These are phyloP conservation scores for Actinostola sp. DNA, from an alignment of 92 coral and sea anemone species.

Conservation along the genomic window DNA sequence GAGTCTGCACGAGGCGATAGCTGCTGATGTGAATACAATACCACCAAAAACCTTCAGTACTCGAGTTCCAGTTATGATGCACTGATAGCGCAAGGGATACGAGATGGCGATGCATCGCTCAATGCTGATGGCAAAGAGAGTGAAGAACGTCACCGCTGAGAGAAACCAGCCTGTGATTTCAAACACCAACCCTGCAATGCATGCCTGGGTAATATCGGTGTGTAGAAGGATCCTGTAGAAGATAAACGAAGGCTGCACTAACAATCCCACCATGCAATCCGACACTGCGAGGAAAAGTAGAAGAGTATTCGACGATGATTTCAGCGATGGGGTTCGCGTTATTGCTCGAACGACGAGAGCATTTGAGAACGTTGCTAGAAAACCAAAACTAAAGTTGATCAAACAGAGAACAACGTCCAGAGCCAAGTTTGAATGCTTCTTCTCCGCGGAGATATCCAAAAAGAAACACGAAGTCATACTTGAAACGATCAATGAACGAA, in stretches of 20 bases:
- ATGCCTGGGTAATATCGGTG: neutral
- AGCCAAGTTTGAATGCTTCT: neutral
- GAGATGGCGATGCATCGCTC: conserved; percentile 13
- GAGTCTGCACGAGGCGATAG: conserved; percentile 4
- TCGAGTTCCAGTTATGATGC: neutral
- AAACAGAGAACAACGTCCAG: conserved; percentile 9
- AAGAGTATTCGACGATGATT: conserved; percentile 4
- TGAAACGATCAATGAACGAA: too few species aligned
- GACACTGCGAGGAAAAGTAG: conserved; percentile 16
- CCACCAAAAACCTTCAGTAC: neutral
- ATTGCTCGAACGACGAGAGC: conserved; percentile 2
- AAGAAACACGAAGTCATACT: conserved; percentile 5
- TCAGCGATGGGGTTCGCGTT: conserved; percentile 7
- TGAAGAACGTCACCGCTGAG: conserved; percentile 14
- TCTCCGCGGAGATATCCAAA: neutral
- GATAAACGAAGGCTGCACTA: conserved; percentile 10
- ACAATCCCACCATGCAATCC: conserved; percentile 2
- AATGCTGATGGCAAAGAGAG: conserved; percentile 7
- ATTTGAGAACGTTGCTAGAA: neutral
- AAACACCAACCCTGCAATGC: conserved; percentile 7
- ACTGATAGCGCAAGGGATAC: neutral
- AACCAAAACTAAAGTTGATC: conserved; percentile 4
- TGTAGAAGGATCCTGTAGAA: neutral
- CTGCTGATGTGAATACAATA: neutral
- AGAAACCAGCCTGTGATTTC: conserved; percentile 12